Percentiles rank a stretch among this genome's conserved stretches.
Conservation (phyloP, 2,797 vertebrate species). For the Melopsittacus undulatus region DNA sequence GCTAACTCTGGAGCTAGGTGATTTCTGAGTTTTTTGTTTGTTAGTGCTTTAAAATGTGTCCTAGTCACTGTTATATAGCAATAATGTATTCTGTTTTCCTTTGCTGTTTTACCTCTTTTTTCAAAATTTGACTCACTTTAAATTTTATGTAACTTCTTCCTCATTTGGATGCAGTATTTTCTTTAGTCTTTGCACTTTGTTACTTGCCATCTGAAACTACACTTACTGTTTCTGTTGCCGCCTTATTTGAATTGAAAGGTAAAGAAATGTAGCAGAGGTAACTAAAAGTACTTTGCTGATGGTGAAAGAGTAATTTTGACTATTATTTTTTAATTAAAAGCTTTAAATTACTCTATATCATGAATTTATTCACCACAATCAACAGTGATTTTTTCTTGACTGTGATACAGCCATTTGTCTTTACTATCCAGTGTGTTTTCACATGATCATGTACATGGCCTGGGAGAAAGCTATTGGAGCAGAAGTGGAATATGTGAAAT, state of each 20-base stretch:
- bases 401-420: neutral
- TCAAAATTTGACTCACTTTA: neutral
- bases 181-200: neutral
- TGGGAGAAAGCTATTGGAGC: neutral
- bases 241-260: neutral
- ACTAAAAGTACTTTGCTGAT: neutral
- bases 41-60: neutral
- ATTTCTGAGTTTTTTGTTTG: neutral
- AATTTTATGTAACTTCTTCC: neutral
- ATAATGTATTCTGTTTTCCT: neutral
- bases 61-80: neutral
- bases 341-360: neutral
- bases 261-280: neutral
- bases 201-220: neutral
- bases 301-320: neutral
- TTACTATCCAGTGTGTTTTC: neutral
- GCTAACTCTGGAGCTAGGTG: neutral
- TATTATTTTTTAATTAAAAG: neutral
- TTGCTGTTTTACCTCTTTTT: neutral
- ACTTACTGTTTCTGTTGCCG: neutral
- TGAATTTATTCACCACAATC: neutral
- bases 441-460: fast-evolving
- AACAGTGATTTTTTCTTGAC: neutral
- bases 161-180: neutral
- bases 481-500: neutral